These are phyloP conservation scores for Dioctria rufipes DNA, from an alignment of 2,888 invertebrate genomes.

Conservation along the genomic window DNA sequence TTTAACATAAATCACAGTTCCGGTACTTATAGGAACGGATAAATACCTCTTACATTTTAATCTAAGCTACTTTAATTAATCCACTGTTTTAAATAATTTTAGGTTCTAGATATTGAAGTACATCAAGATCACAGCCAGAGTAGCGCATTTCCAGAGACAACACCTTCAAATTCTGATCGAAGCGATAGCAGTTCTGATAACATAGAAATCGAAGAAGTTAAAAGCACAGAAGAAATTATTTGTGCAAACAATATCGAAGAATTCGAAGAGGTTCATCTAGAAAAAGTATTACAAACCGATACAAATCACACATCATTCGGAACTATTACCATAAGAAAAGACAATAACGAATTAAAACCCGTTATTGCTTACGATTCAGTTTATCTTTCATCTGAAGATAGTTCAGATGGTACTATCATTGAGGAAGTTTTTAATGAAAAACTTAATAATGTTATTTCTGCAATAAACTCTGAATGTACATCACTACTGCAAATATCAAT, in stretches of 20 bases:
- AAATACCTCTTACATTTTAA: too few species aligned
- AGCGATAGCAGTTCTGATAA: constrained; percentile 68
- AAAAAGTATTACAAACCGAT: not conserved
- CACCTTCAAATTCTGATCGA: constrained; percentile 69
- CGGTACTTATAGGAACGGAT: too few species aligned
- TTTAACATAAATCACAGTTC: too few species aligned
- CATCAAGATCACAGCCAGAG: constrained; percentile 68
- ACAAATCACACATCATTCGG: not conserved
- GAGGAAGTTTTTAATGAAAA: constrained; percentile 62
- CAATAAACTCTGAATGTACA: constrained; percentile 60
- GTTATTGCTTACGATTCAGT: constrained; percentile 71
- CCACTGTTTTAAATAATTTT: constrained; percentile 5
- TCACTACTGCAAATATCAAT: constrained; percentile 68
- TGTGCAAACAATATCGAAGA: constrained; percentile 11
- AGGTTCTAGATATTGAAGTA: constrained; percentile 57
- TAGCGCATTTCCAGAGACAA: constrained; percentile 68
- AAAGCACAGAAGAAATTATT: constrained; percentile 48
- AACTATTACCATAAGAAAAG: constrained; percentile 7
- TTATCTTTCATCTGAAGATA: constrained; percentile 70
- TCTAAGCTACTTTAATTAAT: too few species aligned
- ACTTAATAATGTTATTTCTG: constrained; percentile 52
- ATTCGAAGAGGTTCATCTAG: not conserved
- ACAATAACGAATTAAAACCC: constrained; percentile 59
- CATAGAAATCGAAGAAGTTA: constrained; percentile 64
- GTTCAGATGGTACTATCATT: constrained; percentile 68